A percentile compares a stretch with the other conserved stretches of the same genome.
These are phyloP conservation scores for Cheirogaleus major DNA, from an alignment of 2,797 vertebrate genomes.

Conservation along the genomic window DNA sequence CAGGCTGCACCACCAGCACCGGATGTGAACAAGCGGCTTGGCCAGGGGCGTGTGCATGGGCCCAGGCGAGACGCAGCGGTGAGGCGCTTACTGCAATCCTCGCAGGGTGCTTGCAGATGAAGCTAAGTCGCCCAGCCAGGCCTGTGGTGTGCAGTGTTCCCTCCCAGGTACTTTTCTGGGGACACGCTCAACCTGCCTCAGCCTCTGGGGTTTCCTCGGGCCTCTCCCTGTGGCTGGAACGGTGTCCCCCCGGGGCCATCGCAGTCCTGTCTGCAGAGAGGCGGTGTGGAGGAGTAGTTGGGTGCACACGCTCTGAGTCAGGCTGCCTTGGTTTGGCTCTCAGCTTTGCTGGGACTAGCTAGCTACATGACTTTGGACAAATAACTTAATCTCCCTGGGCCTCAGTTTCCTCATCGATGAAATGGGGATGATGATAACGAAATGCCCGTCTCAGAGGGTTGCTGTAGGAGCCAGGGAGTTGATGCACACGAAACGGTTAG, in stretches of 20 bases:
- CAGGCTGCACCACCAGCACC: background rate
- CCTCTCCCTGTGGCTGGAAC: background rate
- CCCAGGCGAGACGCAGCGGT: rapidly evolving
- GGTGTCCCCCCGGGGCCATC: rapidly evolving
- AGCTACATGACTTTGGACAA: background rate
- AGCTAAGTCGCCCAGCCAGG: background rate
- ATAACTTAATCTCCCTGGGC: background rate
- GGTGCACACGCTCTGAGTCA: background rate
- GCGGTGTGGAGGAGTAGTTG: rapidly evolving
- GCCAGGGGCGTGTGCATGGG: rapidly evolving
- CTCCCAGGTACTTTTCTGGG: background rate
- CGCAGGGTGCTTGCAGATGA: background rate
- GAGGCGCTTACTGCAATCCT: rapidly evolving
- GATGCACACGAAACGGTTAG: background rate
- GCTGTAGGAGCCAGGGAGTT: background rate
- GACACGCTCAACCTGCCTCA: background rate
- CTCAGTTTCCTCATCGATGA: background rate
- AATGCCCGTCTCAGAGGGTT: background rate
- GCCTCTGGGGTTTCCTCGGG: background rate
- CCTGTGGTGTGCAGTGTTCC: background rate
- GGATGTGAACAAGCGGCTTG: no score
- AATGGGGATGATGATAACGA: background rate
- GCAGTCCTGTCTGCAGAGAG: background rate
- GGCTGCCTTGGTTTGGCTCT: background rate
- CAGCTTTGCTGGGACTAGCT: background rate